phyloP scores from a whole-genome alignment of 2,888 invertebrate genomes.

The Orchesella flavescens region DNA sequence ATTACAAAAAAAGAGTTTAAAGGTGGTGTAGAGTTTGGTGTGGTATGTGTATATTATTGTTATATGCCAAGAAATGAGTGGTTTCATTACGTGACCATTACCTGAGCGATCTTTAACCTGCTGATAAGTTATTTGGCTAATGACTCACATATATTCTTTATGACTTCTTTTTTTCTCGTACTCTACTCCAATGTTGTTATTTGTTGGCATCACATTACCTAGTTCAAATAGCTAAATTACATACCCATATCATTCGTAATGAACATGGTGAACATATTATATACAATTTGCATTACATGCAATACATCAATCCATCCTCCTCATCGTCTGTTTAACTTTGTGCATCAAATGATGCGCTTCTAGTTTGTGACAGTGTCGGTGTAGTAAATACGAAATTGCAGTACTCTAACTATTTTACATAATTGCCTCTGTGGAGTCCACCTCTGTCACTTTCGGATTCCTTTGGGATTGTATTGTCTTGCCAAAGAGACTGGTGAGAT shows the following conservation, averaged over 20 bases:
- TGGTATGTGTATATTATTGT: background rate
- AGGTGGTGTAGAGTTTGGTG: background rate
- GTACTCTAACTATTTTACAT: background rate
- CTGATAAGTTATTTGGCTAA: conserved; percentile 61
- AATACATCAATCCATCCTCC: background rate
- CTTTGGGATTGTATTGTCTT: background rate
- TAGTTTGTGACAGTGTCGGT: background rate
- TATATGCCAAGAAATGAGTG: conserved; percentile 43
- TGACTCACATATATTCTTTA: conserved; percentile 55
- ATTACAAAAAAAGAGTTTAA: too few relatives aligned
- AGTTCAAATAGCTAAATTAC: background rate
- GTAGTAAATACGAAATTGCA: background rate
- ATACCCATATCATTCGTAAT: background rate
- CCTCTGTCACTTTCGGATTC: background rate
- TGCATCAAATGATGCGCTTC: background rate
- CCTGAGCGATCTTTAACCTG: conserved; percentile 61
- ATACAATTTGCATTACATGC: background rate
- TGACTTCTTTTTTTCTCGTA: conserved; percentile 25
- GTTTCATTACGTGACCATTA: conserved; percentile 65
- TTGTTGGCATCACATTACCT: background rate
- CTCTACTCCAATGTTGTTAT: background rate
- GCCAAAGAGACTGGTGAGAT: background rate
- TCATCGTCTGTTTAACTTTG: background rate
- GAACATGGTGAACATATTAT: background rate
- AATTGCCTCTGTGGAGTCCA: background rate